Evolutionary conservation across 2,797 vertebrate genomes (phyloP).

Genomic region (Euphonia xanthogaster): DNA sequence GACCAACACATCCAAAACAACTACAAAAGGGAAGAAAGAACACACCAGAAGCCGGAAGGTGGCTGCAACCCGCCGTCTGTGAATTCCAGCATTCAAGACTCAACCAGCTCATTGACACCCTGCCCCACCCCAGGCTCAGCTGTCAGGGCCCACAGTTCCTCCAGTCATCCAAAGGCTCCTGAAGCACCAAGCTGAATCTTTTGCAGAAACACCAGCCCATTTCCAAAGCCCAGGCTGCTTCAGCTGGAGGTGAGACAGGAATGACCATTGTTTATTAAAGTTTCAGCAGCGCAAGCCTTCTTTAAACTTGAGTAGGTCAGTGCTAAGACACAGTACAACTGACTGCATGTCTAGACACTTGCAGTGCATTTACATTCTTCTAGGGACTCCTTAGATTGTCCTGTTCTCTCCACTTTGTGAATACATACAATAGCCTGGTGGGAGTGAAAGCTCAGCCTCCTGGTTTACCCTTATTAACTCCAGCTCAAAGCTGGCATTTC

Average conservation of each 20-base stretch:
- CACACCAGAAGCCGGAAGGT: neutral
- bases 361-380: constrained; percentile 66
- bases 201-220: neutral
- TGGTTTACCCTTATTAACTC: constrained; percentile 64
- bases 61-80: neutral
- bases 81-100: neutral
- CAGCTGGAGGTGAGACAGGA: neutral
- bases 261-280: neutral
- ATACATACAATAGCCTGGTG: constrained; percentile 51
- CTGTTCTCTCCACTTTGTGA: constrained; percentile 59
- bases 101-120: neutral
- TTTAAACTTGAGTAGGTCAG: neutral
- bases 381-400: constrained; percentile 25
- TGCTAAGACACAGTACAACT: constrained; percentile 49
- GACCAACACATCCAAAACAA: neutral
- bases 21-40: neutral
- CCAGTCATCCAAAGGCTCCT: neutral
- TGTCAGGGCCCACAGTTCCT: neutral
- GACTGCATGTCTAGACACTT: constrained; percentile 75
- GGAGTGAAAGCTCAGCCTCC: constrained; percentile 36
- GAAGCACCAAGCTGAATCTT: neutral
- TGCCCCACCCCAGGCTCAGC: neutral
- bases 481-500: constrained; percentile 61
- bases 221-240: neutral
- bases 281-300: constrained; percentile 12